phyloP scores from a whole-genome alignment of 2,888 invertebrate genomes.

The Nomada goodeniana region DNA sequence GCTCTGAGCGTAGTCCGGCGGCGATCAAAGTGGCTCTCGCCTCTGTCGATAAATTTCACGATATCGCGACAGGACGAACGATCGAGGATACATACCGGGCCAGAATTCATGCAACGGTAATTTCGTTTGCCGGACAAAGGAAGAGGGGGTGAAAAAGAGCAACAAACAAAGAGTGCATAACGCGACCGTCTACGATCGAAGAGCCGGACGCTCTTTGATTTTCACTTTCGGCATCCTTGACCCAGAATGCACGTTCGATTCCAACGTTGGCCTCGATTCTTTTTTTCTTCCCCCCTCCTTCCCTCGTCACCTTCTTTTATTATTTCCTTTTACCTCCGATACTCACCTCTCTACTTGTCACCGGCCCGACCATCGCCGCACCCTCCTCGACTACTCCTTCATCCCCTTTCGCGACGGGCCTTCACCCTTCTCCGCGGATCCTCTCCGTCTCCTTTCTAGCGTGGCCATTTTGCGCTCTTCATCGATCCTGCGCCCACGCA shows the following conservation, averaged over 20 bases:
- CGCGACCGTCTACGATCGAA: constrained; percentile 51
- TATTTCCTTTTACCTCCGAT: constrained; percentile 58
- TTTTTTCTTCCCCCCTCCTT: constrained; percentile 65
- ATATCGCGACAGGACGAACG: constrained; percentile 43
- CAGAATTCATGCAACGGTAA: constrained; percentile 55
- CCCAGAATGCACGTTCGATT: constrained; percentile 76
- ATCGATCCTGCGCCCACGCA: constrained; percentile 82
- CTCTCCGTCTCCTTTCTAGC: constrained; percentile 54
- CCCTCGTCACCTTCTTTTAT: constrained; percentile 11
- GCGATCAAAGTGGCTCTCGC: constrained; percentile 30
- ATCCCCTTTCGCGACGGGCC: constrained; percentile 52
- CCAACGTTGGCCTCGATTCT: constrained; percentile 71
- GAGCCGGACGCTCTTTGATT: constrained; percentile 68
- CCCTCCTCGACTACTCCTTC: constrained; percentile 48
- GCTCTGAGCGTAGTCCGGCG: constrained; percentile 9
- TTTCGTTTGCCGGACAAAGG: constrained; percentile 63
- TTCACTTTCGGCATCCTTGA: constrained; percentile 78
- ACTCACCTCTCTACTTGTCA: constrained; percentile 70
- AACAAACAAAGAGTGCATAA: constrained; percentile 9
- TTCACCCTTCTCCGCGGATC: constrained; percentile 45
- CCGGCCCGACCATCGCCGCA: constrained; percentile 40
- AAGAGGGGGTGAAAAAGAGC: constrained; percentile 1
- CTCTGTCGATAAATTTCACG: constrained; percentile 44
- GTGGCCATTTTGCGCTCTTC: constrained; percentile 82
- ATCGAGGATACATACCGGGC: constrained; percentile 15